Conservation (phyloP, 2,797 vertebrate species). For the Anabas testudineus region DNA sequence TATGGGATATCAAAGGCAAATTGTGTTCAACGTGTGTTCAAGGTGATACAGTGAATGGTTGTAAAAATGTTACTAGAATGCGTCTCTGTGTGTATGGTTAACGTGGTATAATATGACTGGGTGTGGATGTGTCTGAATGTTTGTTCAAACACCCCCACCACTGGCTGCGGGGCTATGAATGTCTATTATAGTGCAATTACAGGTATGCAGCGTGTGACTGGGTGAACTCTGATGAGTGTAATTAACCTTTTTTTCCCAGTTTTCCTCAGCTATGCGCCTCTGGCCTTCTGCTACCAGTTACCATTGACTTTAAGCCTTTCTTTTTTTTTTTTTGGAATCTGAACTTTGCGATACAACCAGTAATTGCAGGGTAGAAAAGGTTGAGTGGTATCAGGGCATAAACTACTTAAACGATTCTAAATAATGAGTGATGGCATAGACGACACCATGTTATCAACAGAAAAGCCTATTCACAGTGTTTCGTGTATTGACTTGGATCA, state of each 20-base stretch:
- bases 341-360: slow-evolving; percentile 46
- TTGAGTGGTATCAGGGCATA: slow-evolving; percentile 38
- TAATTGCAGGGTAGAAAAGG: slow-evolving; percentile 60
- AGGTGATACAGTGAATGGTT: neutral
- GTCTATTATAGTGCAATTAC: slow-evolving; percentile 45
- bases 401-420: slow-evolving; percentile 44
- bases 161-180: slow-evolving; percentile 25
- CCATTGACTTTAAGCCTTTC: slow-evolving; percentile 46
- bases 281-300: slow-evolving; percentile 57
- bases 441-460: slow-evolving; percentile 28
- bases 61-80: neutral
- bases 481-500: slow-evolving; percentile 3
- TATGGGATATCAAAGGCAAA: neutral
- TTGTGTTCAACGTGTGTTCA: neutral
- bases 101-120: neutral
- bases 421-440: slow-evolving; percentile 40
- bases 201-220: slow-evolving; percentile 56
- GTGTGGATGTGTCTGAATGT: neutral
- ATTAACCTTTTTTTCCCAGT: slow-evolving; percentile 71
- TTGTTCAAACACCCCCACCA: neutral
- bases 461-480: slow-evolving; percentile 15
- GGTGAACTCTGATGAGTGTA: slow-evolving; percentile 64
- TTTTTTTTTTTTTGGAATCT: slow-evolving; percentile 38
- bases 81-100: neutral
- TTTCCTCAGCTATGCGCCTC: slow-evolving; percentile 53